These are phyloP conservation scores for Ardeotis arabs DNA, from an alignment of 2,113 vertebrate genomes.

Conservation along the genomic window DNA sequence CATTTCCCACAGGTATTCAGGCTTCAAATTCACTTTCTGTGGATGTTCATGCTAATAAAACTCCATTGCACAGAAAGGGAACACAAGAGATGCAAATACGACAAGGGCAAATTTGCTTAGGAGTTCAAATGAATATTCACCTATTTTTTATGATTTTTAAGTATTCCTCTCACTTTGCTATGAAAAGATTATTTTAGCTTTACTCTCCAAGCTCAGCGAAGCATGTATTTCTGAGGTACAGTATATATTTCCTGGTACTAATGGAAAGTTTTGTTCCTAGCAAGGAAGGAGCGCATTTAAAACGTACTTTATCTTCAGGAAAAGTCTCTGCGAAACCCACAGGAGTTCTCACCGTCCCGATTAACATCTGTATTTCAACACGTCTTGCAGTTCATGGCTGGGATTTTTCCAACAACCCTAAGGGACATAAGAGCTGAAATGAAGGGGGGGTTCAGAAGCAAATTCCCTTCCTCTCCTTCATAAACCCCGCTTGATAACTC, in stretches of 20 bases:
- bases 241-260: not conserved
- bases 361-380: not conserved
- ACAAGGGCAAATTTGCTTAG: conserved; percentile 54
- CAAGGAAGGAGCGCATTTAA: not conserved
- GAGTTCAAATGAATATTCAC: conserved; percentile 64
- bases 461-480: not conserved
- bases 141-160: conserved; percentile 37
- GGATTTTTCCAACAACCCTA: not conserved
- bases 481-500: too few relatives aligned
- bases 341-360: fast-evolving
- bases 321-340: not conserved
- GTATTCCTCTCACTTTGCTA: not conserved
- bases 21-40: conserved; percentile 45
- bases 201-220: not conserved
- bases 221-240: not conserved
- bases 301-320: not conserved
- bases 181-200: conserved; percentile 31
- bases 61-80: conserved; percentile 2
- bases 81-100: conserved; percentile 55
- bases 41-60: conserved; percentile 58
- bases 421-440: not conserved
- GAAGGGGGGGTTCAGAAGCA: not conserved
- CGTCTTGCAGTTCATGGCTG: not conserved
- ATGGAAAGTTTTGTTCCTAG: not conserved
- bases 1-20: conserved; percentile 43